phyloP scores from a whole-genome alignment of 2,888 invertebrate species.

The Melipona beecheii region DNA sequence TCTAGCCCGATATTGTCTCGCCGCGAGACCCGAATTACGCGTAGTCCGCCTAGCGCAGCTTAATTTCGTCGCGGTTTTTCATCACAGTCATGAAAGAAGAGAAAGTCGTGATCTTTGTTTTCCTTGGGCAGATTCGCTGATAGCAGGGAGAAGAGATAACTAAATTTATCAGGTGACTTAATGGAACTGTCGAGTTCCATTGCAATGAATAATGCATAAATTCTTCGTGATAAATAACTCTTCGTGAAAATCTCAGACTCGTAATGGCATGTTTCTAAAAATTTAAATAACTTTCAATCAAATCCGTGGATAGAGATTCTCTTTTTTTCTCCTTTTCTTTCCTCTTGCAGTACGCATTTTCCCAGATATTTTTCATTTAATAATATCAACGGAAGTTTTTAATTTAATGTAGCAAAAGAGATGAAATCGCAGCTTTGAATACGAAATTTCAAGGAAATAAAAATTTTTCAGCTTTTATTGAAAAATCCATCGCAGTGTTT shows the following conservation, averaged over 20 bases:
- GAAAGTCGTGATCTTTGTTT: not conserved
- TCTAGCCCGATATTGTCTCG: too few species aligned
- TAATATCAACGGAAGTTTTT: too few species aligned
- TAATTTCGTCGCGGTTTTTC: conserved; percentile 7
- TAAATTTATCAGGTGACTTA: not conserved
- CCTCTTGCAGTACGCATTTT: not conserved
- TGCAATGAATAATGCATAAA: not conserved
- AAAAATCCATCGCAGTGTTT: too few species aligned
- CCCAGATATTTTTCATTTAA: too few species aligned
- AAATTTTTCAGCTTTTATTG: not conserved
- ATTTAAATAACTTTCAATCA: not conserved
- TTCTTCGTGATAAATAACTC: not conserved
- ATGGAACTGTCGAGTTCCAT: not conserved
- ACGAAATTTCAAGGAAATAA: not conserved
- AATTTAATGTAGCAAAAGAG: not conserved
- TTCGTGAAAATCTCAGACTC: not conserved
- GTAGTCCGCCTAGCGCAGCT: not conserved
- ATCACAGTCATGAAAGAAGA: not conserved
- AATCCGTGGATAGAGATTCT: not conserved
- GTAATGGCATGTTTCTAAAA: not conserved
- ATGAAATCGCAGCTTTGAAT: not conserved
- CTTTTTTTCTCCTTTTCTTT: not conserved
- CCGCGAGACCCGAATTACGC: not conserved
- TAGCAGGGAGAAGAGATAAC: not conserved
- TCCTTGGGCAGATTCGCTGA: not conserved